These are phyloP conservation scores for Tachypleus tridentatus DNA, from an alignment of 1,140 invertebrate species.

Conservation along the genomic window DNA sequence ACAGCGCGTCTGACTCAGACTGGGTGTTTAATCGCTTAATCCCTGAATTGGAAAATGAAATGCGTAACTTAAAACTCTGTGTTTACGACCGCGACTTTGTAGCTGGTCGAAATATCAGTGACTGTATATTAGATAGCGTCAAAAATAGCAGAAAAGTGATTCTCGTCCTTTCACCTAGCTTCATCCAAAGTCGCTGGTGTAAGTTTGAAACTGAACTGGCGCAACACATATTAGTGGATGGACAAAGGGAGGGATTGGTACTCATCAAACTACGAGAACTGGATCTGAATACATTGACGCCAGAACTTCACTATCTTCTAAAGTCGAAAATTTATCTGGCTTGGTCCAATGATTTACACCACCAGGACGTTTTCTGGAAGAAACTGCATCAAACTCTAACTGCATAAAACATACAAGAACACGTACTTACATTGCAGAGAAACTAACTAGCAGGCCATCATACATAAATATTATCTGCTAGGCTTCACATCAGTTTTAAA, in stretches of 20 bases:
- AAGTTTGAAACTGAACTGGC: constrained; percentile 48
- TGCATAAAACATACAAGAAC: no score
- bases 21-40: constrained; percentile 44
- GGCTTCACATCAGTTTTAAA: no score
- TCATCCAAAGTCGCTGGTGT: constrained; percentile 52
- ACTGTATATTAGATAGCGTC: constrained; percentile 46
- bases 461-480: no score
- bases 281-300: constrained; percentile 21
- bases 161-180: constrained; percentile 47
- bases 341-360: constrained; percentile 3
- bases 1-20: constrained; percentile 47
- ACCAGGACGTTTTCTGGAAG: constrained; percentile 8
- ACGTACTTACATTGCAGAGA: no score
- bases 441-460: no score
- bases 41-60: constrained; percentile 34
- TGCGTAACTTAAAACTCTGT: constrained; percentile 34
- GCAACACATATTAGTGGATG: constrained; percentile 32
- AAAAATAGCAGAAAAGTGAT: constrained; percentile 46
- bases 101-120: constrained; percentile 45
- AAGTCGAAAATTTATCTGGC: constrained; percentile 15
- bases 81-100: constrained; percentile 52
- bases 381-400: not conserved
- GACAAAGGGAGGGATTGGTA: constrained; percentile 42
- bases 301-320: constrained; percentile 13
- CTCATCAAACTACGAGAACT: constrained; percentile 45